A percentile compares a stretch with the other conserved stretches of the same genome.
Evolutionary conservation across 2,797 vertebrate genomes (phyloP).

Genomic region (Podargus strigoides): DNA sequence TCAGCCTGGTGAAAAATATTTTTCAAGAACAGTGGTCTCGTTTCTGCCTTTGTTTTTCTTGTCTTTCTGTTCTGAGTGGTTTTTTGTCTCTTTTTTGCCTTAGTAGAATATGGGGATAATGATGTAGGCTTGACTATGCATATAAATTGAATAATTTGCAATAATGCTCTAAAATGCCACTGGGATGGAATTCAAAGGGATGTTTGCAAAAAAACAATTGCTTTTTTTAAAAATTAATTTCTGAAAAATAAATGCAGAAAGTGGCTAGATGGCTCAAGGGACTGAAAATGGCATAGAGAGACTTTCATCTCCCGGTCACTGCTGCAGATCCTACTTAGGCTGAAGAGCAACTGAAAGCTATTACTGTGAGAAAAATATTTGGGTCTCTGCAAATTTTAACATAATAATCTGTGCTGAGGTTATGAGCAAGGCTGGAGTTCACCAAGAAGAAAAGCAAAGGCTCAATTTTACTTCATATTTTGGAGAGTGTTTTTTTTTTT

Average conservation of each 20-base stretch:
- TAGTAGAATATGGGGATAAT: constrained; percentile 3
- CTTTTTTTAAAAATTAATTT: constrained; percentile 28
- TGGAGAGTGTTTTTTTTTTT: background rate
- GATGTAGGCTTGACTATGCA: constrained; percentile 55
- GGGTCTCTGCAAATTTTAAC: background rate
- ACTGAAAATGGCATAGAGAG: background rate
- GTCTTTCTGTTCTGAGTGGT: background rate
- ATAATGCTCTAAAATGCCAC: constrained; percentile 30
- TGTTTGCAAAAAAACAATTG: constrained; percentile 55
- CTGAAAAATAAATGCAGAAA: constrained; percentile 45
- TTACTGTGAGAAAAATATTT: background rate
- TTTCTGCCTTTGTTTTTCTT: background rate
- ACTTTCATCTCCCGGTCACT: background rate
- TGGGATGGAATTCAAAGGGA: constrained; percentile 3
- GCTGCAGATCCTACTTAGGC: background rate
- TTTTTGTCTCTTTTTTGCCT: background rate
- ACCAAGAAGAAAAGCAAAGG: background rate
- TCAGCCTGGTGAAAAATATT: background rate
- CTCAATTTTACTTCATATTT: background rate
- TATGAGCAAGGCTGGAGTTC: background rate
- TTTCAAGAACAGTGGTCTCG: background rate
- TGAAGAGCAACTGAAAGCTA: background rate
- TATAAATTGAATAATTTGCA: constrained; percentile 68
- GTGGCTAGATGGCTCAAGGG: background rate
- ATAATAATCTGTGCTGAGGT: background rate